A percentile compares a stretch with the other conserved stretches of the same genome.
phyloP scores from a whole-genome alignment of 2,113 vertebrate species.

The Micronisus gabar region DNA sequence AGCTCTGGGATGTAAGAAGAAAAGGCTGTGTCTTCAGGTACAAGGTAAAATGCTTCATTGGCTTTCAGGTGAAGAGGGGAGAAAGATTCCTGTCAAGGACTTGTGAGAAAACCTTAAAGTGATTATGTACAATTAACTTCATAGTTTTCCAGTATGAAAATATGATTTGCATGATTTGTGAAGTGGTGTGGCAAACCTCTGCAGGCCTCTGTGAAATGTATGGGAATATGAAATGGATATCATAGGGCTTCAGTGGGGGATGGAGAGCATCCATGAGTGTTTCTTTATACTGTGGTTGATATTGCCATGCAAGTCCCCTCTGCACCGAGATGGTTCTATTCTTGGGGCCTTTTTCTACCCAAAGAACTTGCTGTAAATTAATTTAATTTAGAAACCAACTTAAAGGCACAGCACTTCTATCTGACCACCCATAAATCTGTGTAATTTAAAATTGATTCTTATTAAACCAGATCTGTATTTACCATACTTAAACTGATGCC shows the following conservation, averaged over 20 bases:
- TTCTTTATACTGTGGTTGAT: neutral
- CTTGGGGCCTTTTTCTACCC: neutral
- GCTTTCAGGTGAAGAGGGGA: neutral
- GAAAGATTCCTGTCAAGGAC: neutral
- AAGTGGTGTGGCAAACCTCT: neutral
- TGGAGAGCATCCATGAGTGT: neutral
- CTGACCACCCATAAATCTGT: neutral
- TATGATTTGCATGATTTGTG: neutral
- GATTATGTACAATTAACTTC: neutral
- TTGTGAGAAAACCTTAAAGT: neutral
- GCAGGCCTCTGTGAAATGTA: neutral
- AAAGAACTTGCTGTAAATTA: neutral
- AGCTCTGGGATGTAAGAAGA: conserved; percentile 95
- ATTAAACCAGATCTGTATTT: neutral
- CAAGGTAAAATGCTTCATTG: conserved; percentile 76
- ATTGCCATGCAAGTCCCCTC: too few relatives aligned
- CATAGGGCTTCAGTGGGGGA: neutral
- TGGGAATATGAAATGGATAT: neutral
- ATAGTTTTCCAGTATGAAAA: neutral
- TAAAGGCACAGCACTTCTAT: neutral
- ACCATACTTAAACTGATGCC: neutral
- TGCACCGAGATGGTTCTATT: neutral
- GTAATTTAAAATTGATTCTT: neutral
- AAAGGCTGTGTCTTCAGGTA: conserved; percentile 94
- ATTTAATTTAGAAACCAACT: neutral